Evolutionary conservation across 2,113 vertebrate genomes (phyloP), one percentile per base, ranked within the genome.

Genomic region (Solea solea): DNA sequence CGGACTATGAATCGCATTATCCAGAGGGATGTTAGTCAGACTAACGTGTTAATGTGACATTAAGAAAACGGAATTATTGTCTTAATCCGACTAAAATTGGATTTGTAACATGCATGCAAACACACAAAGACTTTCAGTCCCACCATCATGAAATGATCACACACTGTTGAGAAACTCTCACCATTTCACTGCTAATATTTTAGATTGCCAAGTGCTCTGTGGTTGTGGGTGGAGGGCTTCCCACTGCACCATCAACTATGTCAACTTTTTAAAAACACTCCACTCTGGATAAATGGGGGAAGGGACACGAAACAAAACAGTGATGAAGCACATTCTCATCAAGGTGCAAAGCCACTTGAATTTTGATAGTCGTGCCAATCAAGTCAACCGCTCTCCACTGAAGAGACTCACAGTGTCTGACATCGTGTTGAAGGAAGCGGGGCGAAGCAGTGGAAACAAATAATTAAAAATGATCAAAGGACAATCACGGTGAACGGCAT

Each of bases 301-400:
- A 41, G 34, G 50, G 39, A 64, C 39, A 39, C 1, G 41, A 46
- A 8, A 34, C 8, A 41, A 69, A 76, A 72, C 8, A 50, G 52
- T 8, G 46, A 1, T 34, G 54, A 59, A 72, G 80, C 70, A 65
- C 49, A 61, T 69, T 69, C 54, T 68, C 67, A 42, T 45, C 45
- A 51, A 76, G 77, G 82, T 78, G 65, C 60, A 54, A 66, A 72
- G 76, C 51, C 67, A 73, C 84, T 85, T 42, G 16, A 82, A 81
- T 69, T 83, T 54, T 81, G 76, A 85, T 89, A 76, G 74, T 80
- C 69, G 28, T 58, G 69, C 68, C 74, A 88, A 82, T 91, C 83
- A 89, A 78, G 72, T 66, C 57, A 88, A 78, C 62, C 12, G 70
- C 73, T 72, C 81, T 81, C 52, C 67, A 72, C 40, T 44, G 64